These are phyloP conservation scores for Tachina grossa DNA, from an alignment of 2,888 invertebrate genomes.

Conservation along the genomic window DNA sequence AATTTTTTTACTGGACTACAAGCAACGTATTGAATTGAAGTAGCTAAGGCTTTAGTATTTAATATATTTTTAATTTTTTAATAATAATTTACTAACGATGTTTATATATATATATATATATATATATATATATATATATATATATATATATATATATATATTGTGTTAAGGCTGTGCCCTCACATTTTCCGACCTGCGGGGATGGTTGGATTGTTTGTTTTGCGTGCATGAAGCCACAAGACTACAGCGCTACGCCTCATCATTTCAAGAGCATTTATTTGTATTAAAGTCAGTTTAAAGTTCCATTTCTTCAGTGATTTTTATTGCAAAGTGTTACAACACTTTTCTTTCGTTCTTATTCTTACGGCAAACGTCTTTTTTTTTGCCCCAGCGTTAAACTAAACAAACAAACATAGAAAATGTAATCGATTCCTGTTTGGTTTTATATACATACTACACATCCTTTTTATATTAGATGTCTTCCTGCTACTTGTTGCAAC, in stretches of 20 bases:
- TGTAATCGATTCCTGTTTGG: slow-evolving; percentile 67
- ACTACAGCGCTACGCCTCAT: not conserved
- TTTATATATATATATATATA: too few species aligned
- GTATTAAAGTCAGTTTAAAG: slow-evolving; percentile 50
- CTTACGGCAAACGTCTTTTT: not conserved
- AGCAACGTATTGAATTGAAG: too few species aligned
- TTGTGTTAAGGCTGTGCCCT: too few species aligned
- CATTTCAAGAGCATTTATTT: slow-evolving; percentile 46
- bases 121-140: too few species aligned
- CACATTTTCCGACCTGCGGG: not conserved
- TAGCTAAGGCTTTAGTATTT: too few species aligned
- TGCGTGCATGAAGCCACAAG: not conserved
- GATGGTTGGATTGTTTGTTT: not conserved
- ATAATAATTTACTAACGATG: too few species aligned
- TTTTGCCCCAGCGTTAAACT: slow-evolving; percentile 26
- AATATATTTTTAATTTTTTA: too few species aligned
- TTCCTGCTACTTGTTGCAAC: slow-evolving; percentile 52
- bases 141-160: too few species aligned
- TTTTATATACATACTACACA: not conserved
- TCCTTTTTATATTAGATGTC: slow-evolving; percentile 3
- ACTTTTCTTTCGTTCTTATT: slow-evolving; percentile 47
- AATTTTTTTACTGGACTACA: too few species aligned
- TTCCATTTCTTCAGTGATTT: slow-evolving; percentile 64
- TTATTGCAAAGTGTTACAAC: slow-evolving; percentile 60
- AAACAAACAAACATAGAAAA: slow-evolving; percentile 48